Evolutionary conservation across 30 jellyfish, hydroid and myxozoan species (phyloP), one percentile per base, ranked within the genome.

Genomic region (Pelagia noctiluca): DNA sequence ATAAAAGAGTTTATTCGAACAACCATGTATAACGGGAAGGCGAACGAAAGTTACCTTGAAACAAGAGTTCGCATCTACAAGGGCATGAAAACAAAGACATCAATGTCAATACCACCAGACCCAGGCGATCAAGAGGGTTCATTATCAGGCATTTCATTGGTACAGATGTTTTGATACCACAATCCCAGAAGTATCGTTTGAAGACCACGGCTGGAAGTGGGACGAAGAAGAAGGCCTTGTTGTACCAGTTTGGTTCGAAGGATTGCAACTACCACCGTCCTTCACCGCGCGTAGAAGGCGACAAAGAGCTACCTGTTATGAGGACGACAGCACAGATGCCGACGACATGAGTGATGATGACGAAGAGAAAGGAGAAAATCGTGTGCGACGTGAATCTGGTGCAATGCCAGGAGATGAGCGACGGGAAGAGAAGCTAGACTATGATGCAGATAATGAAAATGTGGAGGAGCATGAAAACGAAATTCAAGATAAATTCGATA

Each of bases 71-170:
- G 94, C 0, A 52, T 83, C 37, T 71, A 83, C 57, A 50, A 83
- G 78, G 77, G 19, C 11, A 46, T 83, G 80, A 83, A 83, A 75
- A 60, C 34, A 31, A 71, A 71, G 71, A 19, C 88, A 19, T 71
- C 88, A n/a, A 38, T 33, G 82, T 50, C 80, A 23, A 28, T 83
- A 71, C 87, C 82, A 21, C 94, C 94, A 28, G 94, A 82, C 35
- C 31, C 89, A 75, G 35, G 96, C 63, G 29, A 85, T 85, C 71
- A 38, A 54, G 64, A 35, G 90, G 30, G 85, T 36, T 1, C 85
- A 85, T 33, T 76, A 18, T 57, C 90, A 74, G 32, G 82, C 88
- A 13, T 85, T 28, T 53, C 35, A 46, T 60, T 75, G 84, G 84
- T 42, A 50, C 78, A 50, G 87, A 28, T 75, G 87, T 33, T 28